Base-by-base conservation (phyloP, 2,797 vertebrate genomes). In the Mus spretus region DNA sequence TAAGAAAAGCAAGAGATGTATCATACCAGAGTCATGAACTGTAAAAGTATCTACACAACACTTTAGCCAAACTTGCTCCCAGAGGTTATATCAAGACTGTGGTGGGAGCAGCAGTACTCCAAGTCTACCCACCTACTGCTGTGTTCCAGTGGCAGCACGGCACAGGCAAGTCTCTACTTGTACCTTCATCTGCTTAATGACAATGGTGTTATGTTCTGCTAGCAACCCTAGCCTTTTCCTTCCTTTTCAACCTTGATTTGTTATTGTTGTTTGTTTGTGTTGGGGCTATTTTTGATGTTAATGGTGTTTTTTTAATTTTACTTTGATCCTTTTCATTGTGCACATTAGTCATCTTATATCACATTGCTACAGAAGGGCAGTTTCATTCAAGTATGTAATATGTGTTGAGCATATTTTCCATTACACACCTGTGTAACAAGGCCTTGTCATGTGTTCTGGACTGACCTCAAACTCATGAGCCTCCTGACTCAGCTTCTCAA, bases 1-100 rank as follows among this genome's bases (percentile, higher is more conserved):
- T 90, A 37, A 79, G 74, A 93, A 78, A 84, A 90, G 24, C 95
- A 97, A 94, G 37, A 98, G 89, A 80, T 28, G 74, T 24, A 90
- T 82, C 83, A 93, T 77, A 94, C 70, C 50, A 93, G 77, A 91
- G 95, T 70, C 28, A 83, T 63, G 87, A 93, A 96, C 95, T 74
- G 44, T 91, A n/a, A 95, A 97, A 90, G 37, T 61, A 65, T 61
- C 70, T 20, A 77, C 91, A 67, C 31, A 88, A 88, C 44, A 93
- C 1, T 70, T 61, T 47, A 96, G 72, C 37, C 57, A 53, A 86
- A 47, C 37, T 28, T 74, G 61, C 65, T 80, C 26, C 74, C 80
- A 90, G 70, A 93, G 93, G 44, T 53, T 50, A 70, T 22, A 63
- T 87, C 44, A 90, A 63, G 24, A 95, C 95, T 74, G 50, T 82